Evolutionary conservation across 2,888 invertebrate genomes (phyloP).

Genomic region (Venusia cambrica): DNA sequence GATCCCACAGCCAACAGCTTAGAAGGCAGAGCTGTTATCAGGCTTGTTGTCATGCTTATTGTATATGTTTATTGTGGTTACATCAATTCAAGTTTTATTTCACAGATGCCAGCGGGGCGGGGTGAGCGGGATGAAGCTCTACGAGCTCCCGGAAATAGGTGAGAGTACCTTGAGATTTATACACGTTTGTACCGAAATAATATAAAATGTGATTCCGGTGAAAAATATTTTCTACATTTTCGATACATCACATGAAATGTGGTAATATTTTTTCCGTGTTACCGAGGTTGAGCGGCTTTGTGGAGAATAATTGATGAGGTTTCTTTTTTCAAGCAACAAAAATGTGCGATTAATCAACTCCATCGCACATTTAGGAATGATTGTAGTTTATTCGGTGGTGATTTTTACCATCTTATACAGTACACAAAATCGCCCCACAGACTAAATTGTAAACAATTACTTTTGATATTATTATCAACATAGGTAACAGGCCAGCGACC

Average conservation of each 20-base stretch:
- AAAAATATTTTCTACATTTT: conserved; percentile 20
- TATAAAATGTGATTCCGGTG: conserved; percentile 18
- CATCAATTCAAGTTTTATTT: conserved; percentile 18
- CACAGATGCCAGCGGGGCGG: conserved; percentile 35
- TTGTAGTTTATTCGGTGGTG: too few relatives aligned
- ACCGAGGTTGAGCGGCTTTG: conserved; percentile 5
- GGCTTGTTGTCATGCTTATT: too few relatives aligned
- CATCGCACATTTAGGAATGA: too few relatives aligned
- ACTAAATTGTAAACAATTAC: too few relatives aligned
- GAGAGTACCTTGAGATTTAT: conserved; percentile 23
- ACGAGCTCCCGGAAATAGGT: conserved; percentile 20
- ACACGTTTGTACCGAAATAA: conserved; percentile 18
- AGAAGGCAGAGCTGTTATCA: too few relatives aligned
- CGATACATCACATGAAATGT: conserved; percentile 17
- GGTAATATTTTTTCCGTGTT: conserved; percentile 17
- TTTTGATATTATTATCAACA: too few relatives aligned
- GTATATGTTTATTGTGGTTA: conserved; percentile 9
- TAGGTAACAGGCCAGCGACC: too few relatives aligned
- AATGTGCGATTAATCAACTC: too few relatives aligned
- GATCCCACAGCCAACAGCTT: too few relatives aligned
- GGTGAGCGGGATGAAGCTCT: conserved; percentile 23
- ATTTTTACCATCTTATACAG: too few relatives aligned
- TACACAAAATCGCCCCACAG: too few relatives aligned
- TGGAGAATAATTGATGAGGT: conserved; percentile 5
- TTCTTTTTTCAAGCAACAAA: too few relatives aligned